Evolutionary conservation across 2,113 vertebrate species (phyloP).

Genomic region (Channa maculata): DNA sequence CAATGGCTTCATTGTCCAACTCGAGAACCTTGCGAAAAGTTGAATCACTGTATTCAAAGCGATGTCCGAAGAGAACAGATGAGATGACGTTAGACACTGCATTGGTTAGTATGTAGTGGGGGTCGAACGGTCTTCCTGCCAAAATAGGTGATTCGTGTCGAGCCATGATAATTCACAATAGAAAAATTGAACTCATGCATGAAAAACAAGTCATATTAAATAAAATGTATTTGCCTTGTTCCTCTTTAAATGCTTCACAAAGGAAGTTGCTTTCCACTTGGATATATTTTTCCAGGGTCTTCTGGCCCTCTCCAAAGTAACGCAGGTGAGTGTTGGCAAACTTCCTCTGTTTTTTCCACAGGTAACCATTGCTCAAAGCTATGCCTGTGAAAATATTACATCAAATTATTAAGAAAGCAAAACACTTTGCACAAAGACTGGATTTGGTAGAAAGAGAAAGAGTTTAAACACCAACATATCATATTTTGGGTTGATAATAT

Average conservation of each 20-base stretch:
- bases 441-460: no score
- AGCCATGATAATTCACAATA: not conserved
- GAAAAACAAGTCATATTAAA: not conserved
- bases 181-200: rapidly evolving
- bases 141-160: not conserved
- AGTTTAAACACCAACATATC: no score
- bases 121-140: slow-evolving; percentile 88
- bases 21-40: slow-evolving; percentile 84
- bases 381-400: slow-evolving; percentile 70
- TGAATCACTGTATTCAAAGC: slow-evolving; percentile 88
- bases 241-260: slow-evolving; percentile 79
- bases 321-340: slow-evolving; percentile 83
- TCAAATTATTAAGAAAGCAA: not conserved
- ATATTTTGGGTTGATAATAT: no score
- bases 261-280: slow-evolving; percentile 84
- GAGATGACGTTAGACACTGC: slow-evolving; percentile 89
- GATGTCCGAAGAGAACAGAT: slow-evolving; percentile 88
- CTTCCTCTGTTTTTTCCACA: slow-evolving; percentile 87
- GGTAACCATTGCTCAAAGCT: slow-evolving; percentile 74
- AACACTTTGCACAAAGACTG: no score
- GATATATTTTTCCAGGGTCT: slow-evolving; percentile 80
- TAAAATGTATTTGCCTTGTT: slow-evolving; percentile 80
- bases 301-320: slow-evolving; percentile 86
- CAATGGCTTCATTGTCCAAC: slow-evolving; percentile 78
- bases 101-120: slow-evolving; percentile 84